Conservation (phyloP, 2,888 invertebrate species). For the Perizoma affinitatum region DNA sequence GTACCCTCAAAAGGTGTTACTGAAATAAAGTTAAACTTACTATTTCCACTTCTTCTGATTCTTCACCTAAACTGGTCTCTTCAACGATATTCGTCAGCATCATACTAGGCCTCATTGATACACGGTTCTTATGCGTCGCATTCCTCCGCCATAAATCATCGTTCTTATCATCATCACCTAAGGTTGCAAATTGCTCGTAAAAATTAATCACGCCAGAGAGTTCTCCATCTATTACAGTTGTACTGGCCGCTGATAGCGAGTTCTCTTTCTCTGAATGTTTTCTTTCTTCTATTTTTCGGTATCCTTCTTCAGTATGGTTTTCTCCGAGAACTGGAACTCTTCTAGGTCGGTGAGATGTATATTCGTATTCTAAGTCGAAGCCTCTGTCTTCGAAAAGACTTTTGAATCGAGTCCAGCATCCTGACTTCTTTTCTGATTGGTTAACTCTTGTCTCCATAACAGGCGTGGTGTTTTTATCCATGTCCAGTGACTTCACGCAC, state of each 20-base stretch:
- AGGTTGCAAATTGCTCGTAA: conserved; percentile 75
- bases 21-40: conserved; percentile 54
- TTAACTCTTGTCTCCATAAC: conserved; percentile 28
- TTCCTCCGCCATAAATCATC: conserved; percentile 57
- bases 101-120: conserved; percentile 74
- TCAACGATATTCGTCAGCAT: conserved; percentile 73
- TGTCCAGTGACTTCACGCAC: conserved; percentile 26
- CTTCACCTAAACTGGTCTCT: conserved; percentile 60
- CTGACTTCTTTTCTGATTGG: conserved; percentile 39
- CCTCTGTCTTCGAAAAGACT: conserved; percentile 74
- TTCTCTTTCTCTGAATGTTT: conserved; percentile 42
- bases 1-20: not conserved
- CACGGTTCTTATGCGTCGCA: conserved; percentile 58
- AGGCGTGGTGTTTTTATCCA: conserved; percentile 42
- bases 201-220: conserved; percentile 64
- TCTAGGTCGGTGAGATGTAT: conserved; percentile 40
- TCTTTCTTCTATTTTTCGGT: conserved; percentile 57
- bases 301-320: conserved; percentile 54
- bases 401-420: conserved; percentile 74
- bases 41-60: conserved; percentile 66
- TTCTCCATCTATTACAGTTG: conserved; percentile 55
- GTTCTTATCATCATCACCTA: conserved; percentile 63
- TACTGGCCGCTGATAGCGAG: conserved; percentile 35
- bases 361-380: conserved; percentile 76
- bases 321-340: conserved; percentile 48